Base-by-base conservation (phyloP, 2,888 invertebrate genomes). In the Luffia ferchaultella region DNA sequence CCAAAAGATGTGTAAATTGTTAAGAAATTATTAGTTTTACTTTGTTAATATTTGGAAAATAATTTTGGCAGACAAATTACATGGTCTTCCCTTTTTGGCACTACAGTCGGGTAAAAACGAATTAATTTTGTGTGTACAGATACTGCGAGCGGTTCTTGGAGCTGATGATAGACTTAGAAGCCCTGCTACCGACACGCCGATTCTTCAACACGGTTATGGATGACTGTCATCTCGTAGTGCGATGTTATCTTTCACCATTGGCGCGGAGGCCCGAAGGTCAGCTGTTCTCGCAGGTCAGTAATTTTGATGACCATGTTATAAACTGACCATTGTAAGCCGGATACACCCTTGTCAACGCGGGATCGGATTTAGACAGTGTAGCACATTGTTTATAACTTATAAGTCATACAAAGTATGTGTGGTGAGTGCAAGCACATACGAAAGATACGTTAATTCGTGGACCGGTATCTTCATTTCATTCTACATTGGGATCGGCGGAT, bases 141-240 rank as follows among this genome's bases (percentile, higher is more conserved):
- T 98, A 96, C 70, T 97, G 97, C 73, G 98, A 99, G 80, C 87
- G 98, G 44, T 98, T 98, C 76, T 73, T 99, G 54, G 98, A 99
- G 78, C 85, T 99, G 56, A 87, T 98, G 76, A 97, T 98, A 51
- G 99, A 99, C 73, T 83, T 99, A 59, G 98, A 98, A 67, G 96
- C 98, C 1, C 83, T 98, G 56, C 76, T 99, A 62, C 97, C 97
- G 0, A 99, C 98, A 0, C 87, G 99, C 41, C 87, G 99, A 47
- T 99, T 98, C 78, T 97, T 99, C 76, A 98, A 98, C 76, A 94
- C 95, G 0, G 90, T 99, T 1, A 86, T 99, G 74, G 97, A 98
- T 68, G 96, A 97, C 75, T 90, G 93, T 55, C 98, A 99, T 71
- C 83, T 98, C 41, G 92, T 99, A 45, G 96, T 97, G 9, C 88